Evolutionary conservation across 2,888 invertebrate species (phyloP).

Genomic region (Drosophila stalkeri): DNA sequence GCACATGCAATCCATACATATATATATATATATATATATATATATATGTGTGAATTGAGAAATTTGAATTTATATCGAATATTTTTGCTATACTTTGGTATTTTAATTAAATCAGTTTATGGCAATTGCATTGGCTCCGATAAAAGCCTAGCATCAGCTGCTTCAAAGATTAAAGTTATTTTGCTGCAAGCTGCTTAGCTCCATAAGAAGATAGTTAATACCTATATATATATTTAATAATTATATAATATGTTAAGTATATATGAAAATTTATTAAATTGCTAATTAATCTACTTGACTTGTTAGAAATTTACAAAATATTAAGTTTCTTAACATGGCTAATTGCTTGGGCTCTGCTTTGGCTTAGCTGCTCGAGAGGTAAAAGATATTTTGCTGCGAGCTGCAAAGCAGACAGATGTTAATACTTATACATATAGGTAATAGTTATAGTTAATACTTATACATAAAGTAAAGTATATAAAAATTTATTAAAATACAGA

Average conservation of each 20-base stretch:
- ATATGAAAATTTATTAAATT: neutral
- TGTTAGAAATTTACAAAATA: no score
- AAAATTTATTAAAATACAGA: neutral
- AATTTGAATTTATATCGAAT: constrained; percentile 78
- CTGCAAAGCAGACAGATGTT: no score
- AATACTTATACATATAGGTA: no score
- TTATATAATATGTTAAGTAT: neutral
- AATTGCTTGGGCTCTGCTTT: no score
- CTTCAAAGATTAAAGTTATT: constrained; percentile 20
- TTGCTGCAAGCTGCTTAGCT: constrained; percentile 11
- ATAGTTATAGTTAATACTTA: no score
- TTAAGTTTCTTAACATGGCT: no score
- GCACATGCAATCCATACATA: constrained; percentile 43
- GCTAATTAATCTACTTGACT: neutral
- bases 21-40: constrained; percentile 1
- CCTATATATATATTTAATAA: neutral
- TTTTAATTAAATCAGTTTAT: constrained; percentile 73
- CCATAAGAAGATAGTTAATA: neutral
- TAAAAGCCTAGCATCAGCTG: constrained; percentile 36
- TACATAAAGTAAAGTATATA: no score
- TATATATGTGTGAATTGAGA: constrained; percentile 42
- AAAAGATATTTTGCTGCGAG: no score
- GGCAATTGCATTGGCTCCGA: constrained; percentile 46
- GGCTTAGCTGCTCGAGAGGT: no score
- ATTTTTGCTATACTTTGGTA: constrained; percentile 42